Evolutionary conservation across 2,888 invertebrate species (phyloP).

Genomic region (Mythimna loreyi): DNA sequence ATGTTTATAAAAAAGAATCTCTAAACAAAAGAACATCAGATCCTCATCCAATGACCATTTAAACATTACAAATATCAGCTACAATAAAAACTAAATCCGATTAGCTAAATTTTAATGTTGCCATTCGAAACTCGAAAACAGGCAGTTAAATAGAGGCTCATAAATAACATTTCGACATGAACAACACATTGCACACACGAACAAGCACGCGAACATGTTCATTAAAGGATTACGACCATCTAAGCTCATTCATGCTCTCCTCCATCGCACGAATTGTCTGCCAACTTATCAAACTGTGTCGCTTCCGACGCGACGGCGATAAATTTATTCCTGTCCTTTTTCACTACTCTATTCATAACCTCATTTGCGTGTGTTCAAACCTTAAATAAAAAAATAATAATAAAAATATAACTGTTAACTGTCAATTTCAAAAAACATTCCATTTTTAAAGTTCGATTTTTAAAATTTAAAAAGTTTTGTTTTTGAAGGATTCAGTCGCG

Average conservation of each 20-base stretch:
- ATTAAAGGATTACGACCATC: conserved; percentile 81
- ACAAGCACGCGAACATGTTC: conserved; percentile 77
- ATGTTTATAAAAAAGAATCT: background rate
- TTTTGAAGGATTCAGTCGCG: conserved; percentile 70
- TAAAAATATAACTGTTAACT: conserved; percentile 13
- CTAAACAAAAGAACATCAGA: background rate
- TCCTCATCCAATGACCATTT: background rate
- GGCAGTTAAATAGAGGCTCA: background rate
- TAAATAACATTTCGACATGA: conserved; percentile 34
- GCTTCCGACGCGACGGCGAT: conserved; percentile 85
- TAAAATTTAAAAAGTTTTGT: conserved; percentile 49
- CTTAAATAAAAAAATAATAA: conserved; percentile 19
- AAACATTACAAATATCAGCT: background rate
- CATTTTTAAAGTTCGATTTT: conserved; percentile 33
- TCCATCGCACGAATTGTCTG: conserved; percentile 78
- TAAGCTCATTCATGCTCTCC: conserved; percentile 85
- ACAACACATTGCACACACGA: conserved; percentile 63
- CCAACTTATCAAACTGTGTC: conserved; percentile 79
- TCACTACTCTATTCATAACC: conserved; percentile 76
- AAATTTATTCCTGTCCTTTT: conserved; percentile 90
- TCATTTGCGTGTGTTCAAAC: conserved; percentile 72
- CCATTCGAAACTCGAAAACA: background rate
- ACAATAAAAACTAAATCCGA: conserved; percentile 6
- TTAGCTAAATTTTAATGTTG: conserved; percentile 4
- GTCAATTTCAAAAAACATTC: conserved; percentile 16